A percentile compares a stretch with the other conserved stretches of the same genome.
These are phyloP conservation scores for Andrena haemorrhoa DNA, from an alignment of 2,888 invertebrate genomes.

Conservation along the genomic window DNA sequence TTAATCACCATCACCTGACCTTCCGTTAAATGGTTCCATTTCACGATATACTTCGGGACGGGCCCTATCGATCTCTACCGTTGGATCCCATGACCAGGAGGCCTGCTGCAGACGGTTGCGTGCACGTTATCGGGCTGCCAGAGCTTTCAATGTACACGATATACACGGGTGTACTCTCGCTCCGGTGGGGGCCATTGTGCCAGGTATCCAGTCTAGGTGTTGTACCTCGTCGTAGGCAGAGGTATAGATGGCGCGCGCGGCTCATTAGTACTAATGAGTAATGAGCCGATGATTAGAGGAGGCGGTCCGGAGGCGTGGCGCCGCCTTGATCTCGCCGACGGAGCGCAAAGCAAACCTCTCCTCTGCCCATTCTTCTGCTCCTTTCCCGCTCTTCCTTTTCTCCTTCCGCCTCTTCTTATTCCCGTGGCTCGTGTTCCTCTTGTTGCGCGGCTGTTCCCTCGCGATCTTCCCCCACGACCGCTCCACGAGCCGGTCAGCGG, in stretches of 20 bases:
- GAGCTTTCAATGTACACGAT: conserved; percentile 9
- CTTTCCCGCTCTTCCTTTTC: conserved; percentile 51
- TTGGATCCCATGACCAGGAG: conserved; percentile 33
- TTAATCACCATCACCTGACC: conserved; percentile 67
- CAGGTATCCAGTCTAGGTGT: conserved; percentile 60
- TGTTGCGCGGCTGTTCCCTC: conserved; percentile 58
- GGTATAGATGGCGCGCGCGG: conserved; percentile 80
- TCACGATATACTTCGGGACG: conserved; percentile 50
- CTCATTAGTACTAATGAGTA: conserved; percentile 85
- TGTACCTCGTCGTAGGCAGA: conserved; percentile 52
- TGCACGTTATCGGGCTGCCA: conserved; percentile 69
- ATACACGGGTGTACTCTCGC: neutral
- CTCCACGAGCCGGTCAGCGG: conserved; percentile 59
- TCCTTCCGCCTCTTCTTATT: conserved; percentile 47
- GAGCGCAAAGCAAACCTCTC: conserved; percentile 77
- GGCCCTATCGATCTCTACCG: conserved; percentile 57
- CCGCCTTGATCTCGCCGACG: conserved; percentile 83
- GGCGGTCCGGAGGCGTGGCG: conserved; percentile 84
- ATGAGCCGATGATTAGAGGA: conserved; percentile 85
- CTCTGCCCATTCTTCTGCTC: conserved; percentile 61
- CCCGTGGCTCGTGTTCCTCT: conserved; percentile 57
- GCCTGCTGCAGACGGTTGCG: conserved; percentile 54
- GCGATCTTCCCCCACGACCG: conserved; percentile 42
- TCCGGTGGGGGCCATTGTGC: conserved; percentile 44
- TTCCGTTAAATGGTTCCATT: conserved; percentile 59